Base-by-base conservation (phyloP, 2,797 vertebrate genomes). In the Brachymystax lenok region DNA sequence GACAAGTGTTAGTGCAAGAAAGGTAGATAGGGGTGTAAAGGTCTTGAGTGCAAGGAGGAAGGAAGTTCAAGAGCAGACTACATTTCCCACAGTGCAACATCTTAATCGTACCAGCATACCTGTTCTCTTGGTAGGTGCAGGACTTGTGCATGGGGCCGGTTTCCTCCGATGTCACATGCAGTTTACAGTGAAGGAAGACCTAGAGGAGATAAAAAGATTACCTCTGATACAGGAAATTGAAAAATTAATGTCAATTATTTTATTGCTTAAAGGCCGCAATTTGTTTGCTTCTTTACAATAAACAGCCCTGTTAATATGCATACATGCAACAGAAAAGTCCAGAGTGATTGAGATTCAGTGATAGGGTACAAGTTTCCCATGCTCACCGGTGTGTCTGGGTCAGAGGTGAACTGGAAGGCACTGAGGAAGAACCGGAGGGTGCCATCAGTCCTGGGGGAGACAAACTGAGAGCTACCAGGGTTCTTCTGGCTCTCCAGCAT, bases 331-430 rank as follows among this genome's bases (percentile, higher is more conserved):
- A 63, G 21, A 63, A 63, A 3, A 4, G 21, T 24, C 40, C 10
- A 46, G 40, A 8, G 8, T 46, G 40, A 46, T 12, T 46, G 10
- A 46, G 40, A 46, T 28, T 6, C 4, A 0, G 16, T 59, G 8
- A 10, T 17, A 66, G 5, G 19, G 17, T 5, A 6, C 16, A 7
- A 21, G 17, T n/a, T 5, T 40, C 63, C 68, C 0, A n/a, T 0
- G 1, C 81, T 85, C 56, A 92, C 94, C 90, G 91, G 82, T 0
- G 80, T 67, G 67, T 91, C 79, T 0, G 93, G 90, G 35, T 92
- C 80, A 67, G 79, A 72, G 2, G 71, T 89, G 52, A 94, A 95
- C 88, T 94, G 94, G 69, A 94, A 94, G 28, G 93, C 91, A 54
- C 79, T 80, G 3, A 94, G 28, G 2, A 91, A 90, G 75, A 94